Percentiles rank a stretch among this genome's conserved stretches.
These are phyloP conservation scores for Acromyrmex heyeri DNA, from an alignment of 1,140 invertebrate genomes.

Conservation along the genomic window DNA sequence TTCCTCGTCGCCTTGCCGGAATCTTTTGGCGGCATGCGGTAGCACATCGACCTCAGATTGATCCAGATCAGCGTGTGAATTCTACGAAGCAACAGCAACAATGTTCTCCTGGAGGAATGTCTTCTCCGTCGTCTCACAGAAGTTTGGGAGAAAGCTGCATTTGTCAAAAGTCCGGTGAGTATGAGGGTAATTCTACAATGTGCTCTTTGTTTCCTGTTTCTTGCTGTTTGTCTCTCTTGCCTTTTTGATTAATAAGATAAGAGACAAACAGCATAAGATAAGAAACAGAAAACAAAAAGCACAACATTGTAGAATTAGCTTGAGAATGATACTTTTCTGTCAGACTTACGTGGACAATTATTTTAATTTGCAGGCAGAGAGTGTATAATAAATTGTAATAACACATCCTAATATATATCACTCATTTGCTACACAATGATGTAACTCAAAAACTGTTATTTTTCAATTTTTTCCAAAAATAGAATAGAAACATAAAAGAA, in stretches of 20 bases:
- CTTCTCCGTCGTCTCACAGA: conserved; percentile 16
- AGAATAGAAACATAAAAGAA: too few species aligned
- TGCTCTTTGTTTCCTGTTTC: too few species aligned
- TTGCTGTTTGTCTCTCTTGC: too few species aligned
- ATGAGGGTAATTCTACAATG: background rate
- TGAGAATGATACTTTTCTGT: background rate
- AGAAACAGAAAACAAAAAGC: too few species aligned
- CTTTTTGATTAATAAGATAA: too few species aligned
- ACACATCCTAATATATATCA: background rate
- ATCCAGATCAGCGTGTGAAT: conserved; percentile 6
- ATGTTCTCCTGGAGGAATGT: conserved; percentile 63
- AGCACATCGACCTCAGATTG: conserved; percentile 14
- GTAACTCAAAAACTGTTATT: too few species aligned
- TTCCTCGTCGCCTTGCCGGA: too few species aligned
- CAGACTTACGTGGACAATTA: background rate
- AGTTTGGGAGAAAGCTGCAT: conserved; percentile 68
- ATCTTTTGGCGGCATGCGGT: background rate
- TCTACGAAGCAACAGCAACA: conserved; percentile 11
- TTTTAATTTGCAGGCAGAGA: conserved; percentile 25
- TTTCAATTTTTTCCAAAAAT: too few species aligned
- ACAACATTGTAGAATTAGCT: too few species aligned
- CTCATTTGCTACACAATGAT: too few species aligned
- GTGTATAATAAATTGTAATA: conserved; percentile 21
- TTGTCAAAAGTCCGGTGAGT: conserved; percentile 77
- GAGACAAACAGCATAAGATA: too few species aligned